phyloP scores from a whole-genome alignment of 2,113 vertebrate genomes.

The Phyllostomus hastatus region DNA sequence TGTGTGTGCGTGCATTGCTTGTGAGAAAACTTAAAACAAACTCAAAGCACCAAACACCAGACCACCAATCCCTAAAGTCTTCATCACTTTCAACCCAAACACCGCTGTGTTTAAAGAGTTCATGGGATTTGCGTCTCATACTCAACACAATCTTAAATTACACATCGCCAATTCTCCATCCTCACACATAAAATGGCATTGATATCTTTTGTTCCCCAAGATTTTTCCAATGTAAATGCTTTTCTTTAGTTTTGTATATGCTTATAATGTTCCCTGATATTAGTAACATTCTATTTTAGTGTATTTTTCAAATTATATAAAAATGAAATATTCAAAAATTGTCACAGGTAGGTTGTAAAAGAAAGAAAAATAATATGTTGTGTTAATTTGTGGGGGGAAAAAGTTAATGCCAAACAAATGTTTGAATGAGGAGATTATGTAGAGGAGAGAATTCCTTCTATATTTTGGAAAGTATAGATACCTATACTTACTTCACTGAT shows the following conservation, averaged over 20 bases:
- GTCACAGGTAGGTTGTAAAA: background rate
- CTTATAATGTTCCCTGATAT: background rate
- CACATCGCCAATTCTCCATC: background rate
- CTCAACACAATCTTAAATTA: background rate
- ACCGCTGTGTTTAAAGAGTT: background rate
- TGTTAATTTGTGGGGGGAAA: background rate
- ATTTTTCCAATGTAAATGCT: background rate
- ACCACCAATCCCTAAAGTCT: background rate
- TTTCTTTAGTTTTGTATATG: background rate
- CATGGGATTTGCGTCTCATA: background rate
- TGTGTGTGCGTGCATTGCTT: background rate
- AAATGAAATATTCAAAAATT: background rate
- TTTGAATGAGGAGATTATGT: background rate
- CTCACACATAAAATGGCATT: background rate
- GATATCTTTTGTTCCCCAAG: background rate
- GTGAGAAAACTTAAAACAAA: background rate
- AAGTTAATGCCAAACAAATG: background rate
- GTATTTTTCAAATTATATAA: background rate
- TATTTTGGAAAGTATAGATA: background rate
- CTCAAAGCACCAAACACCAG: background rate
- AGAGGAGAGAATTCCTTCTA: background rate
- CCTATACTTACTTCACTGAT: background rate
- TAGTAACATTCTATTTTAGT: background rate
- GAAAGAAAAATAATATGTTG: background rate
- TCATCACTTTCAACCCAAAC: constrained; percentile 4